phyloP scores from a whole-genome alignment of 2,888 invertebrate species.

The Drosophila kambysellisi region DNA sequence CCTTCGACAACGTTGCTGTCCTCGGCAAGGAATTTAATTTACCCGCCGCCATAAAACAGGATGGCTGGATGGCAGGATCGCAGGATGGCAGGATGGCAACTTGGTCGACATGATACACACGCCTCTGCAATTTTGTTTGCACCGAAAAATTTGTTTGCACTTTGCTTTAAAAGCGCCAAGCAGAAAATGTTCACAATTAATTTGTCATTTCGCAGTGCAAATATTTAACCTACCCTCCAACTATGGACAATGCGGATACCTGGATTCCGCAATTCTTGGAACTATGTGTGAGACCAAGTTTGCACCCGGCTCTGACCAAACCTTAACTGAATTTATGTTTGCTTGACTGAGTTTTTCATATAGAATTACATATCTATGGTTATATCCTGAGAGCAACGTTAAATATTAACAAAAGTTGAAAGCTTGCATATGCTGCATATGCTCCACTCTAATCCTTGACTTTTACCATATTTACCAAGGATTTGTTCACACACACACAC shows the following conservation, averaged over 20 bases:
- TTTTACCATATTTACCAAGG: constrained; percentile 57
- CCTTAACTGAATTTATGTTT: constrained; percentile 40
- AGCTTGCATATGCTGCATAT: constrained; percentile 58
- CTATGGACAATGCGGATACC: constrained; percentile 8
- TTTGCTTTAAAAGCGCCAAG: constrained; percentile 48
- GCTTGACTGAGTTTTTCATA: constrained; percentile 12
- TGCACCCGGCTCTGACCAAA: constrained; percentile 13
- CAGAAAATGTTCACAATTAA: constrained; percentile 64
- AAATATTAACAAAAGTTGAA: constrained; percentile 63
- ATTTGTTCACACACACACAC: constrained; percentile 19
- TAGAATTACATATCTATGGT: constrained; percentile 31
- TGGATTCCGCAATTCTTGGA: neutral
- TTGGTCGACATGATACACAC: constrained; percentile 21
- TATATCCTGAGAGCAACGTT: constrained; percentile 33
- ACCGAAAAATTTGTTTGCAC: constrained; percentile 59
- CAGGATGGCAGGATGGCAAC: constrained; percentile 8
- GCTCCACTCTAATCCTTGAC: constrained; percentile 50
- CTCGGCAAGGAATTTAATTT: constrained; percentile 69
- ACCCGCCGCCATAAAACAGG: constrained; percentile 59
- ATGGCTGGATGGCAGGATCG: constrained; percentile 1
- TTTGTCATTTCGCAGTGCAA: constrained; percentile 62
- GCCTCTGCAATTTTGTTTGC: constrained; percentile 55
- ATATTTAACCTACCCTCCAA: constrained; percentile 43
- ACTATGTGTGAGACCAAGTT: neutral
- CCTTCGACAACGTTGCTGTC: constrained; percentile 32